Evolutionary conservation across 2,888 invertebrate species (phyloP), one percentile per base, ranked within the genome.

Genomic region (Helleia helle): DNA sequence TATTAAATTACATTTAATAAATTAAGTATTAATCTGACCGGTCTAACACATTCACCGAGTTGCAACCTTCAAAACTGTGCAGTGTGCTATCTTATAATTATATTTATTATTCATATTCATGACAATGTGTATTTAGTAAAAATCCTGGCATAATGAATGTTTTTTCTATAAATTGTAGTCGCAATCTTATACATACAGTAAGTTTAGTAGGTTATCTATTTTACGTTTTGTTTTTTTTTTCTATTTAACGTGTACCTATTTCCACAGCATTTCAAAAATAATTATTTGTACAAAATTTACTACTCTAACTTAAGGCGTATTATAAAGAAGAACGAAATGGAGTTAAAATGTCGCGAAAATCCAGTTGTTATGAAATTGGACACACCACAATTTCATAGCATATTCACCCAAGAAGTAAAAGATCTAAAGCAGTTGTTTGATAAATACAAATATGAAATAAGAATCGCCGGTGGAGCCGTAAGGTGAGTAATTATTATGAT

Each of bases 401-500:
- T 97, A 40, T 93, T 98, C 56, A 93, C 94, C 0, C 90, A 92
- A 5, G 96, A 97, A 74, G 83, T 99, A 36, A 72, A 86, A 14
- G 72, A 77, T 6, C 75, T 99, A 7, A 86, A 90, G 12, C 81
- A 84, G 2, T 52, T 98, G 6, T 99, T 99, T 66, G 87, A 90
- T 43, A 91, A 92, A 60, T 87, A 95, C 62, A 86, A 91, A 39
- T 90, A 91, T 87, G 96, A 98, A 73, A 83, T 99, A 43, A 86
- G 99, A 53, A 91, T 99, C 44, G 99, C 98, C 27, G 99, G 99
- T 31, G 99, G 99, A 3, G 97, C 99, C 11, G 99, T 99, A 0
- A 89, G 94, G 83, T 89, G 88, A 31, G 22, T 36, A 28, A 28
- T 31, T 24, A 27, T 43, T 40, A 9, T n/a, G n/a, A n/a, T n/a